Percentiles rank a stretch among this genome's conserved stretches.
Conservation (phyloP, 2,888 invertebrate species). For the Fragum whitleyi region DNA sequence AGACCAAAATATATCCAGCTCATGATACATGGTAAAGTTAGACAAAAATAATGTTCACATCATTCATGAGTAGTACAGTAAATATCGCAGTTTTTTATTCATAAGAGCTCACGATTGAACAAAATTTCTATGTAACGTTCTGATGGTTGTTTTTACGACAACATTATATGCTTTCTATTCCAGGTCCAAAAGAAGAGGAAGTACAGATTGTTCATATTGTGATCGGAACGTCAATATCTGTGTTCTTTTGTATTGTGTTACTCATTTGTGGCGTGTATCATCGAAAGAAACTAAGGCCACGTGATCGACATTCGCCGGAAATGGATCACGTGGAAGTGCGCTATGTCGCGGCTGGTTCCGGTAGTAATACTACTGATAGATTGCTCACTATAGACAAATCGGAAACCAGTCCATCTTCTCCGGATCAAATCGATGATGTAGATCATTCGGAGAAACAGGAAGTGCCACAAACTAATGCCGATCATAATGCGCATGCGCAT, state of each 20-base stretch:
- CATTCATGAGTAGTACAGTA: no score
- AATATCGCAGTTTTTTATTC: no score
- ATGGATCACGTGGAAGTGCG: conserved; percentile 81
- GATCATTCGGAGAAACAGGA: conserved; percentile 35
- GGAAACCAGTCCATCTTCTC: conserved; percentile 55
- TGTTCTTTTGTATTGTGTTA: conserved; percentile 81
- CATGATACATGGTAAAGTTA: no score
- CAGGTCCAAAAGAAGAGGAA: conserved; percentile 73
- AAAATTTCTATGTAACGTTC: no score
- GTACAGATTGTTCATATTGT: conserved; percentile 80
- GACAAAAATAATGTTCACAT: no score
- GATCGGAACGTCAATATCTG: conserved; percentile 81
- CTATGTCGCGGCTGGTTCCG: conserved; percentile 80
- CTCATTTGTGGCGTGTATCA: conserved; percentile 81
- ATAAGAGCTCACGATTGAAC: no score
- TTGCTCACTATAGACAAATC: conserved; percentile 73
- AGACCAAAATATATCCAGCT: no score
- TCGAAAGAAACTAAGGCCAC: conserved; percentile 75
- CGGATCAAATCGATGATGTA: conserved; percentile 51
- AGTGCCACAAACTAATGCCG: conserved; percentile 20
- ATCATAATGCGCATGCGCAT: conserved; percentile 38
- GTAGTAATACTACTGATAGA: conserved; percentile 81
- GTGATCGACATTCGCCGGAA: conserved; percentile 71
- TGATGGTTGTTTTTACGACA: no score
- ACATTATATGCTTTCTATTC: no score